A percentile compares a stretch with the other conserved stretches of the same genome.
These are phyloP conservation scores for Drosophila repletoides DNA, from an alignment of 1,140 invertebrate genomes.

Conservation along the genomic window DNA sequence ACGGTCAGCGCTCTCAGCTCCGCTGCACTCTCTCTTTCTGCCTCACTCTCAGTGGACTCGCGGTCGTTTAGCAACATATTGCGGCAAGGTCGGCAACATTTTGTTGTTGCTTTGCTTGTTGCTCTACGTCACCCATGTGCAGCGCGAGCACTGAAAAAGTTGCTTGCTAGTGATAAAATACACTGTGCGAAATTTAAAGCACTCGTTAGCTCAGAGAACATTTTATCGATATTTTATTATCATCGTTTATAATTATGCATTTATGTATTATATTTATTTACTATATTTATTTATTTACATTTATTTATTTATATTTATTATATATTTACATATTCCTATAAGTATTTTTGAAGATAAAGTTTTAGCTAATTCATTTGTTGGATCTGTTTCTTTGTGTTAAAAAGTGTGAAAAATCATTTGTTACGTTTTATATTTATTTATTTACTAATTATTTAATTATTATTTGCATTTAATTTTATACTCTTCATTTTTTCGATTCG, in stretches of 20 bases:
- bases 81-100: slow-evolving; percentile 72
- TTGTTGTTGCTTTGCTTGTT: slow-evolving; percentile 42
- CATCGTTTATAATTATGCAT: too few species aligned
- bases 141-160: neutral
- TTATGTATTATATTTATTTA: neutral
- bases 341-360: too few species aligned
- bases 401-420: too few species aligned
- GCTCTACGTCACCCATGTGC: slow-evolving; percentile 12
- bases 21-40: neutral
- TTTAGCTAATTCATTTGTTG: too few species aligned
- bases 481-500: too few species aligned
- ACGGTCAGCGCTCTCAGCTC: slow-evolving; percentile 21
- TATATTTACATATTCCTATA: neutral
- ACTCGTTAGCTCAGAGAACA: too few species aligned
- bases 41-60: neutral
- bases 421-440: too few species aligned
- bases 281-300: neutral
- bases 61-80: slow-evolving; percentile 41
- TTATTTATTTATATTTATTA: neutral
- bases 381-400: neutral
- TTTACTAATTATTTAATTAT: too few species aligned
- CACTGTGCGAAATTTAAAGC: too few species aligned
- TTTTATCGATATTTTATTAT: too few species aligned
- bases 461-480: too few species aligned
- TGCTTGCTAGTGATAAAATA: neutral